phyloP scores from a whole-genome alignment of 2,797 vertebrate species.

The Pempheris klunzingeri region DNA sequence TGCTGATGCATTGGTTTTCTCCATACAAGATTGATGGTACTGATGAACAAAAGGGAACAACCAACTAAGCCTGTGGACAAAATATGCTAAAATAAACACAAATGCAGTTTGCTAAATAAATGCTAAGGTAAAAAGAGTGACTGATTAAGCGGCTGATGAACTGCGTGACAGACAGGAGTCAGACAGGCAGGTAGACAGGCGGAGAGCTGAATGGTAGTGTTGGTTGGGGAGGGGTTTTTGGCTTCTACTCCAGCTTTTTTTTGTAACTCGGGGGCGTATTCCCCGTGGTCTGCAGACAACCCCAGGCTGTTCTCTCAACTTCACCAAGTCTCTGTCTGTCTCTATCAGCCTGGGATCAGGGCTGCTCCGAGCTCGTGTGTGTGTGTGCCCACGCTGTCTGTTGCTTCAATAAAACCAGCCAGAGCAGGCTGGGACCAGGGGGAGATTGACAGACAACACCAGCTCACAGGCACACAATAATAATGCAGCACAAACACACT shows the following conservation, averaged over 20 bases:
- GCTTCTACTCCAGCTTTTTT: slow-evolving; percentile 63
- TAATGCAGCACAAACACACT: slow-evolving; percentile 63
- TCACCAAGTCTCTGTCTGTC: slow-evolving; percentile 80
- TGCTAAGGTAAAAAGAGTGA: slow-evolving; percentile 38
- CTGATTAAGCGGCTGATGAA: slow-evolving; percentile 51
- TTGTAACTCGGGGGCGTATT: slow-evolving; percentile 79
- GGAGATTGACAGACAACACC: slow-evolving; percentile 78
- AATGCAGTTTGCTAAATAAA: slow-evolving; percentile 47
- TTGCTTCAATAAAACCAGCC: slow-evolving; percentile 79
- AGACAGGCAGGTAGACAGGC: slow-evolving; percentile 48
- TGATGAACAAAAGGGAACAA: slow-evolving; percentile 73
- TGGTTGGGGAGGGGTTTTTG: slow-evolving; percentile 46
- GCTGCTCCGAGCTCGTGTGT: slow-evolving; percentile 65
- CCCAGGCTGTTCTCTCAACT: slow-evolving; percentile 83
- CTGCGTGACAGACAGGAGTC: slow-evolving; percentile 63
- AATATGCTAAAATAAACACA: slow-evolving; percentile 31
- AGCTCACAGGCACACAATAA: slow-evolving; percentile 76
- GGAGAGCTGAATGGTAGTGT: slow-evolving; percentile 48
- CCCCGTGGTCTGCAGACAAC: slow-evolving; percentile 81
- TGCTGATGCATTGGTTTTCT: slow-evolving; percentile 84
- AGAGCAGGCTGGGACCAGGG: slow-evolving; percentile 74
- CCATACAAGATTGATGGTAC: slow-evolving; percentile 78
- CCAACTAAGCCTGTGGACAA: slow-evolving; percentile 29
- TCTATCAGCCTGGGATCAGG: slow-evolving; percentile 80
- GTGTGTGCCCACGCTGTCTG: slow-evolving; percentile 75